A percentile compares a stretch with the other conserved stretches of the same genome.
These are phyloP conservation scores for Gobio occitaniae DNA, from an alignment of 2,797 vertebrate genomes.

Conservation along the genomic window DNA sequence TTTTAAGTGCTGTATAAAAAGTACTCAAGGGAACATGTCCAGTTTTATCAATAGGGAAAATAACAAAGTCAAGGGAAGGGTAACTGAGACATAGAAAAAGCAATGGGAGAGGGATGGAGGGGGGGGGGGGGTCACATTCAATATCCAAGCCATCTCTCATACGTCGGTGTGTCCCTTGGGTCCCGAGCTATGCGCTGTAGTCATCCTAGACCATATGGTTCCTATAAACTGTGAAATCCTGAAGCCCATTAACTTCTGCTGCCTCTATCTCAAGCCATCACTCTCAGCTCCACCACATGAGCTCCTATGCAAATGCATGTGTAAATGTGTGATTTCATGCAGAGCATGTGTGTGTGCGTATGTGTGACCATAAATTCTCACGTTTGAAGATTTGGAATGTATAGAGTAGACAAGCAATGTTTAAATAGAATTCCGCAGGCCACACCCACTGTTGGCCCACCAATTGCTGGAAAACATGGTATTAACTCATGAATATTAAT, in stretches of 20 bases:
- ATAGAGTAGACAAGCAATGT: not conserved
- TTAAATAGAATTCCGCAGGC: slow-evolving; percentile 57
- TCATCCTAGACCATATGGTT: slow-evolving; percentile 64
- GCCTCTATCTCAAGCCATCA: slow-evolving; percentile 43
- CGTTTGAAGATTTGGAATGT: not conserved
- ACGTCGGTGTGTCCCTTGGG: slow-evolving; percentile 54
- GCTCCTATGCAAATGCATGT: slow-evolving; percentile 53
- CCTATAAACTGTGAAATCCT: slow-evolving; percentile 64
- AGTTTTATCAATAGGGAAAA: slow-evolving; percentile 25
- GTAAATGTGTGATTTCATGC: slow-evolving; percentile 21
- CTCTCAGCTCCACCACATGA: slow-evolving; percentile 33
- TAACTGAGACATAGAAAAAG: not conserved
- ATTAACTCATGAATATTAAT: slow-evolving; percentile 70
- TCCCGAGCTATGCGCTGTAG: slow-evolving; percentile 60
- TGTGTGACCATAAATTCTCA: not conserved
- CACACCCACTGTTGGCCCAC: slow-evolving; percentile 71
- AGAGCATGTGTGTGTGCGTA: not conserved
- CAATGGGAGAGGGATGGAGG: not conserved
- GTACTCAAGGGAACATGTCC: not conserved
- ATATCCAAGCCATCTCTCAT: slow-evolving; percentile 61
- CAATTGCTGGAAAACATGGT: slow-evolving; percentile 68
- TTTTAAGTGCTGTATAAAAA: slow-evolving; percentile 2
- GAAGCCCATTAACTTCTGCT: slow-evolving; percentile 57
- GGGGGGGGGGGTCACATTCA: slow-evolving; percentile 51
- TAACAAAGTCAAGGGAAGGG: slow-evolving; percentile 31